Percentiles rank a stretch among this genome's conserved stretches.
Evolutionary conservation across 2,888 invertebrate genomes (phyloP).

Genomic region (Himalopsyche tibetana): DNA sequence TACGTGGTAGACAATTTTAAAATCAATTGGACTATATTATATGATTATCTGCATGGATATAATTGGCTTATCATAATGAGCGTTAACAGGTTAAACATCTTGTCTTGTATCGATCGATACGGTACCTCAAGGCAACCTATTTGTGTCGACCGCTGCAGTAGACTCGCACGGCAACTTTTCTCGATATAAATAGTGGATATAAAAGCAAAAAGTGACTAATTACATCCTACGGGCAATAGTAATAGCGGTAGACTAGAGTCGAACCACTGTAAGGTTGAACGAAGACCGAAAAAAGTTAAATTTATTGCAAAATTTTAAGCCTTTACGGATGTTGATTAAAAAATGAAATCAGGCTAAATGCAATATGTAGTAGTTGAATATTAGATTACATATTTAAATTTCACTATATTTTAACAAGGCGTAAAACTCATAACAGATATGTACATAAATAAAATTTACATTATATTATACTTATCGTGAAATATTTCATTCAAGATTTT

Average conservation of each 20-base stretch:
- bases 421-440: no score
- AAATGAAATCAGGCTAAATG: constrained; percentile 16
- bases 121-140: constrained; percentile 43
- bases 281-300: not conserved
- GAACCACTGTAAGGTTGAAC: not conserved
- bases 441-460: no score
- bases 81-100: constrained; percentile 28
- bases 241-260: not conserved
- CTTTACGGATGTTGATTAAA: constrained; percentile 1
- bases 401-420: no score
- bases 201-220: constrained; percentile 42
- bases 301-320: not conserved
- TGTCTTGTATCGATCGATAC: constrained; percentile 27
- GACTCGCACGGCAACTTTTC: constrained; percentile 12
- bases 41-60: no score
- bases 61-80: not conserved
- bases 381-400: no score
- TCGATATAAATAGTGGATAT: constrained; percentile 38
- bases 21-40: no score
- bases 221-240: constrained; percentile 11
- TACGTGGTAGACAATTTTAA: no score
- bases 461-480: no score
- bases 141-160: constrained; percentile 26
- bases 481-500: no score
- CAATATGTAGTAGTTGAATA: not conserved